Percentiles rank a stretch among this genome's conserved stretches.
Conservation (phyloP, 1,140 invertebrate genomes). For the Pseudomyrmex gracilis region DNA sequence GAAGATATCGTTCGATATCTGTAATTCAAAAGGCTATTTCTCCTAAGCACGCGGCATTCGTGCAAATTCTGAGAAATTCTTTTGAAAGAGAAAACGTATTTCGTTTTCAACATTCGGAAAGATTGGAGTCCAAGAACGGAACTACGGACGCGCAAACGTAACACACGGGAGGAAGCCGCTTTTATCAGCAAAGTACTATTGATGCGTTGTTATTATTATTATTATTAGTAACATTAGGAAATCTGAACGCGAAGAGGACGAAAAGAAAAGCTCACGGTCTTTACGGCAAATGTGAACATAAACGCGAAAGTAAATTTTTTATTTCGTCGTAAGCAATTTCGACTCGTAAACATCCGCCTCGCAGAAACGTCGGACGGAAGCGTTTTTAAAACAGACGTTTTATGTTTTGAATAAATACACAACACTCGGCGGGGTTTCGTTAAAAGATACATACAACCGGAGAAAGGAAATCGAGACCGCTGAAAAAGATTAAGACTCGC, state of each 20-base stretch:
- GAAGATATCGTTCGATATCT: neutral
- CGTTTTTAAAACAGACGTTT: neutral
- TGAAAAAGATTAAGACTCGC: neutral
- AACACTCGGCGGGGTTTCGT: neutral
- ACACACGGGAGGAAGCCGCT: too few species aligned
- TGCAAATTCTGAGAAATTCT: neutral
- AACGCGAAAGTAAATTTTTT: constrained; percentile 9
- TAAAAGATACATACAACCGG: neutral
- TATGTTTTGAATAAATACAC: neutral
- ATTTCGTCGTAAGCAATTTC: constrained; percentile 7
- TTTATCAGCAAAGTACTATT: too few species aligned
- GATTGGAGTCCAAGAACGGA: constrained; percentile 28
- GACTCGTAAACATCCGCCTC: constrained; percentile 22
- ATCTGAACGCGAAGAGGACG: too few species aligned
- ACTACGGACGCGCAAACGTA: constrained; percentile 1
- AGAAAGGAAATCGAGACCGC: constrained; percentile 10
- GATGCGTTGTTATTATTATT: too few species aligned
- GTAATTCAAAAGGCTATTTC: neutral
- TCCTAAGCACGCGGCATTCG: too few species aligned
- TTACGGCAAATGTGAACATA: neutral
- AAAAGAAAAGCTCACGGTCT: neutral
- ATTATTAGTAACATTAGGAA: too few species aligned
- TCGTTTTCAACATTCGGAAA: neutral
- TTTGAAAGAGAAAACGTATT: neutral
- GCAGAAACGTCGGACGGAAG: neutral